Conservation (phyloP, 2,113 vertebrate species). For the Psettodes erumei region DNA sequence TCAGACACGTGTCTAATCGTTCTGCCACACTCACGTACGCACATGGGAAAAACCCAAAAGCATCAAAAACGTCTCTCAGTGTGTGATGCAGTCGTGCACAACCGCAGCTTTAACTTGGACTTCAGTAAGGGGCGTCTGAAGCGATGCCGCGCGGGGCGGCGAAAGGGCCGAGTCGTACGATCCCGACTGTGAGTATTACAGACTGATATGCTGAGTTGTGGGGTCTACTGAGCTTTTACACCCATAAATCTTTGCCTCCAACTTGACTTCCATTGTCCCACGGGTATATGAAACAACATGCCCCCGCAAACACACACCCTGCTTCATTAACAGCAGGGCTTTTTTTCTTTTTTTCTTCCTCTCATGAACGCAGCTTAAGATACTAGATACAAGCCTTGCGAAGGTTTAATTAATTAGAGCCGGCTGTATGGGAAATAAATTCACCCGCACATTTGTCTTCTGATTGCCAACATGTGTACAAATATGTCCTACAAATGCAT, state of each 20-base stretch:
- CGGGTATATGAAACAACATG: background rate
- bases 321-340: background rate
- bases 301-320: background rate
- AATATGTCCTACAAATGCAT: conserved; percentile 11
- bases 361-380: background rate
- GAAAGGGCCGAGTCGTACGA: no score
- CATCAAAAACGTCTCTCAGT: background rate
- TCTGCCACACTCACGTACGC: background rate
- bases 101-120: background rate
- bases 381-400: background rate
- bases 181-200: no score
- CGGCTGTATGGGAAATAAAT: background rate
- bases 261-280: background rate
- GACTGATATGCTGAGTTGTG: no score
- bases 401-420: conserved; percentile 14
- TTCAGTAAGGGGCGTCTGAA: no score
- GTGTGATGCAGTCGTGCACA: background rate
- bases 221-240: no score
- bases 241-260: no score
- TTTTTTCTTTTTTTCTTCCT: no score
- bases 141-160: no score
- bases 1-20: background rate
- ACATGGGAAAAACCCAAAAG: no score
- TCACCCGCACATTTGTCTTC: background rate
- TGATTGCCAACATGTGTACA: background rate